Evolutionary conservation across 2,113 vertebrate genomes (phyloP), one percentile per base, ranked within the genome.

Genomic region (Xiphophorus maculatus): DNA sequence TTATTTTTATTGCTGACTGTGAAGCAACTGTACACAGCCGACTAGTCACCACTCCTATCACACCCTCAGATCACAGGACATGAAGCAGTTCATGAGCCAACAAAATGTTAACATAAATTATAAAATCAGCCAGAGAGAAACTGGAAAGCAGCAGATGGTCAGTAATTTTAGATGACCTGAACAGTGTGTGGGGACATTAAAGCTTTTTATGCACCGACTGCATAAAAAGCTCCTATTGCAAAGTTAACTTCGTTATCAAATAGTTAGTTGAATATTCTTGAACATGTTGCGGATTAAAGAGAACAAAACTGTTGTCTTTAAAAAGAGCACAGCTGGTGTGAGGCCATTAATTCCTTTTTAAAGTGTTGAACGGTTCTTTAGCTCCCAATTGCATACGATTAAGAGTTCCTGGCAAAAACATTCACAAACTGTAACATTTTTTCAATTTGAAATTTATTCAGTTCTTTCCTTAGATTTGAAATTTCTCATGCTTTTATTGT

Each of bases 1-100:
- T 35, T n/a, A 12, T 63, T 74, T 61, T 75, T 58, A 48, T 29
- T 63, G 70, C 19, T 40, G 22, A 83, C 29, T 77, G 61, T 54
- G 27, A 19, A 61, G 63, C 48, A 71, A 60, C 62, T 42, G 33
- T 3, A 37, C 33, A 1, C 10, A 72, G 67, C 69, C 37, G 40
- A 32, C 15, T 2, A 5, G n/a, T 22, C 61, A 66, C 19, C 13
- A 42, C 13, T 54, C 8, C 22, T 14, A 71, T 60, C 63, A 76
- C 27, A 6, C 6, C 54, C 32, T 19, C 4, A 72, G 8, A 22
- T 51, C 12, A 35, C 15, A 29, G 1, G 17, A 51, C 10, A 9
- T 13, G 8, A 30, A 29, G 30, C 14, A 5, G 29, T 42, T 68
- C 71, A 35, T 61, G 29, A 65, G 60, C 33, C 14, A 62, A 27